phyloP scores from a whole-genome alignment of 35 echinoderm and acorn worm species.

The Anneissia japonica region DNA sequence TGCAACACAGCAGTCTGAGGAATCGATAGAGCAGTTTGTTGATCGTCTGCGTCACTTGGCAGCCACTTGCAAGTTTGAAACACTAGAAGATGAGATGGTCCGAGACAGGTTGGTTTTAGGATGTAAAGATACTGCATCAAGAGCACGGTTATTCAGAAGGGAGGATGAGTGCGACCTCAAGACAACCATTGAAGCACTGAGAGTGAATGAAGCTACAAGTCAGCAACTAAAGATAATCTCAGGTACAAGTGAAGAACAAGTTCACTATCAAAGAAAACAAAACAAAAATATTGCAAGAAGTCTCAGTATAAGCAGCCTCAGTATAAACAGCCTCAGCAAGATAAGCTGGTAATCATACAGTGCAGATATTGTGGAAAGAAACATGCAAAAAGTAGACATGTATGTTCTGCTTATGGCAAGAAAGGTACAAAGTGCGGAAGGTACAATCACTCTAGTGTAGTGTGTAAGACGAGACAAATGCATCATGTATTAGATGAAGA shows the following conservation, averaged over 20 bases:
- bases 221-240: constrained; percentile 20
- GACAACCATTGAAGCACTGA: constrained; percentile 6
- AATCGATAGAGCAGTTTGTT: not conserved
- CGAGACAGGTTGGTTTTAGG: constrained; percentile 24
- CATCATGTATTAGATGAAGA: no score
- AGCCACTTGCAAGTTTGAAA: constrained; percentile 7
- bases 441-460: constrained; percentile 40
- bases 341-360: no score
- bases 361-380: constrained; percentile 47
- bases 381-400: constrained; percentile 26
- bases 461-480: not conserved
- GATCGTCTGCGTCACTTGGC: constrained; percentile 23
- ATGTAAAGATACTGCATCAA: constrained; percentile 14
- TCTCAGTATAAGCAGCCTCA: no score
- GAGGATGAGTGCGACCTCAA: constrained; percentile 4
- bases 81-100: constrained; percentile 9
- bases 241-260: no score
- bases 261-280: no score
- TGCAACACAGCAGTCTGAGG: not conserved
- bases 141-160: constrained; percentile 19
- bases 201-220: constrained; percentile 21
- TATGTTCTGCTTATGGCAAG: constrained; percentile 58
- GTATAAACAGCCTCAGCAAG: no score
- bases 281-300: no score
- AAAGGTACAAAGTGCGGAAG: constrained; percentile 39